Base-by-base conservation (phyloP, 2,113 vertebrate genomes). In the Greenwoodochromis staneri region DNA sequence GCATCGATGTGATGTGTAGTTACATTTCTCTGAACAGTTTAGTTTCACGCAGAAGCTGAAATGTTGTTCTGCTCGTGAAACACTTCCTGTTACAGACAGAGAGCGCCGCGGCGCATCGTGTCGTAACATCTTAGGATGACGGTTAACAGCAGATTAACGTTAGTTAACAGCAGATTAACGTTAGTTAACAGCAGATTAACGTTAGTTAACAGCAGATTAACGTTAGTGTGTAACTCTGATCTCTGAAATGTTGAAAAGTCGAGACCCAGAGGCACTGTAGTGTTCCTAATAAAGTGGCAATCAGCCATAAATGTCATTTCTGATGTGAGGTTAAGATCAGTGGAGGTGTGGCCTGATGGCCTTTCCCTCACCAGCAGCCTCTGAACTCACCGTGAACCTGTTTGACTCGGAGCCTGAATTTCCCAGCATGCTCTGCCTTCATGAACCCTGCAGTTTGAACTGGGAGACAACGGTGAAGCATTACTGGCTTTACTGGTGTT, bases 391-490 rank as follows among this genome's bases (percentile, higher is more conserved):
- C 2, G 2, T 1, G 8, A 27, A 27, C 66, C 66, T 45, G 38
- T 16, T 16, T 4, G 21, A 27, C 66, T 71, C 3, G 16, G 36
- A 45, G 38, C 3, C 21, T 80, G 38, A 81, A 3, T 66, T 49
- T 90, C 89, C 78, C 89, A 87, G 85, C 82, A 85, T 85, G 82
- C 89, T 82, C 84, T 82, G 78, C 85, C 5, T 12, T 73, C 34
- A 55, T 16, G 81, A 81, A 55, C 1, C 38, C 81, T 81, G 61
- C 88, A 1, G 61, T 8, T 85, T 81, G 71, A 47, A 12, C 12
- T 24, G 38, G 66, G 36, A 21, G 19, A 55, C 38, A 63, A 12
- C 9, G 9, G 14, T 69, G 71, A 83, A 61, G 61, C 9, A 8
- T 40, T 42, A 7, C 16, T 57, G 42, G 27, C n/a, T 71, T 73